Conservation (phyloP, 2,113 vertebrate genomes). For the Cottus gobio region DNA sequence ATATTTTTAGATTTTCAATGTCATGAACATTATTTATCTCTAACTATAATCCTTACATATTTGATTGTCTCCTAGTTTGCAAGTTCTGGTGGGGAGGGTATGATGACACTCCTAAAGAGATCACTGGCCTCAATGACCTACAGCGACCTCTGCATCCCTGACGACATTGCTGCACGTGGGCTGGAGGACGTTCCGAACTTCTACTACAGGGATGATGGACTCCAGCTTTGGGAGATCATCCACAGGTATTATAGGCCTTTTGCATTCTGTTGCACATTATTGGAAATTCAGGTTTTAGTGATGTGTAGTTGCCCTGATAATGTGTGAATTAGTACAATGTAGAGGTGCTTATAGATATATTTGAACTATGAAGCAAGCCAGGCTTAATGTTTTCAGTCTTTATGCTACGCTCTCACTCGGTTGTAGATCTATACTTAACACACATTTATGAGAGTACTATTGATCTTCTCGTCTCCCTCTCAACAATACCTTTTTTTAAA, state of each 20-base stretch:
- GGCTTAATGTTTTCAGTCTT: too few species aligned
- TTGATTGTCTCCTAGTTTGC: conserved; percentile 50
- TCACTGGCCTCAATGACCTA: conserved; percentile 72
- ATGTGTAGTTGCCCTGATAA: not conserved
- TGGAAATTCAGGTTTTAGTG: not conserved
- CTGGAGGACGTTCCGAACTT: conserved; percentile 76
- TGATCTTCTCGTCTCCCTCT: not conserved
- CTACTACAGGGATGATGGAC: conserved; percentile 85
- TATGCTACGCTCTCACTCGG: not conserved
- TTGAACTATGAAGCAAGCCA: too few species aligned
- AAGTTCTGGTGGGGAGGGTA: conserved; percentile 58
- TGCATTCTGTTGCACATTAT: not conserved
- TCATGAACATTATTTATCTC: not conserved
- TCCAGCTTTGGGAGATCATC: conserved; percentile 83
- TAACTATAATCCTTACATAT: not conserved
- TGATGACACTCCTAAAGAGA: conserved; percentile 47
- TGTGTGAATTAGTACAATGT: too few species aligned
- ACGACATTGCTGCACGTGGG: conserved; percentile 79
- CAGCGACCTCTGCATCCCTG: conserved; percentile 83
- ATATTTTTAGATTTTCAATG: too few species aligned
- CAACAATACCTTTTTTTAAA: not conserved
- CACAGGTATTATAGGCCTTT: conserved; percentile 67
- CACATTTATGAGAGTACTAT: not conserved
- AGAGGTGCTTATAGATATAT: too few species aligned
- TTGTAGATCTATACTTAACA: not conserved